Percentiles rank a stretch among this genome's conserved stretches.
Conservation (phyloP, 1,140 invertebrate species). For the Oncopodura yosiiana region DNA sequence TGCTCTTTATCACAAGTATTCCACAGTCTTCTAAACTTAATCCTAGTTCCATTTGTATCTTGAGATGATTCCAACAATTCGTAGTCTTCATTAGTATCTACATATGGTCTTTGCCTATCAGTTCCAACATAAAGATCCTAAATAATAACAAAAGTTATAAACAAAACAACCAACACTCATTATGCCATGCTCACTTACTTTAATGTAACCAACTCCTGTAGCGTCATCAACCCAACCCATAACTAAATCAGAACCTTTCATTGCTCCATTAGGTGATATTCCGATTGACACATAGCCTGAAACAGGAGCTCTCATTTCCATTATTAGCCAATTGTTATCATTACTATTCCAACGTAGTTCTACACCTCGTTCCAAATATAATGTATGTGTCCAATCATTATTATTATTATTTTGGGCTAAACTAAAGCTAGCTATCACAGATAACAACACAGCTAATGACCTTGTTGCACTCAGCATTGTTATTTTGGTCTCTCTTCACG, state of each 20-base stretch:
- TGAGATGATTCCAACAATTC: constrained; percentile 56
- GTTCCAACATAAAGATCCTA: constrained; percentile 68
- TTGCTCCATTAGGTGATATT: constrained; percentile 56
- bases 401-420: too few species aligned
- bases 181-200: constrained; percentile 49
- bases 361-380: background rate
- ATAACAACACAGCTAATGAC: too few species aligned
- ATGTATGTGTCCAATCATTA: constrained; percentile 4
- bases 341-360: constrained; percentile 13
- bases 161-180: background rate
- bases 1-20: constrained; percentile 71
- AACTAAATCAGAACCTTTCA: constrained; percentile 68
- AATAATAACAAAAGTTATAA: background rate
- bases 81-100: constrained; percentile 66
- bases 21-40: constrained; percentile 61
- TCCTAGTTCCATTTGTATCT: constrained; percentile 64
- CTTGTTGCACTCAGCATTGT: too few species aligned
- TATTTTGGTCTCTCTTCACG: too few species aligned
- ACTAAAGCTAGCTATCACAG: too few species aligned
- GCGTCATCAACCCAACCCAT: constrained; percentile 66
- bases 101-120: constrained; percentile 53
- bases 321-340: constrained; percentile 9
- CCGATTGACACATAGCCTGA: constrained; percentile 64
- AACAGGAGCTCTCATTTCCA: constrained; percentile 45
- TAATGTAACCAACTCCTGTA: constrained; percentile 50